Conservation (phyloP, 2,113 vertebrate genomes). For the Argyrosomus japonicus region DNA sequence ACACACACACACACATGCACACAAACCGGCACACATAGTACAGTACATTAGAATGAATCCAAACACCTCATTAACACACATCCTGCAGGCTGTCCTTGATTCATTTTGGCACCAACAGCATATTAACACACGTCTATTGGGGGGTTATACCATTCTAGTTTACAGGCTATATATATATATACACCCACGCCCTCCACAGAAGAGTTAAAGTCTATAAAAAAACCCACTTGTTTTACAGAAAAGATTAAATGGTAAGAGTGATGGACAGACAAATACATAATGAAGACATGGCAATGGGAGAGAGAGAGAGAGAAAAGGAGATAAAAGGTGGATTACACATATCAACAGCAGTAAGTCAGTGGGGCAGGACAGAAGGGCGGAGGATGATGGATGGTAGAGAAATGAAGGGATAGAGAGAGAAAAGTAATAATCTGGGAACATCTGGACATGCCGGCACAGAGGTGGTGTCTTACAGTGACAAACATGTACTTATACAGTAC, state of each 20-base stretch:
- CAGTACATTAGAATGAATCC: conserved; percentile 31
- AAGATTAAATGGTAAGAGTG: conserved; percentile 66
- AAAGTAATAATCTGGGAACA: conserved; percentile 70
- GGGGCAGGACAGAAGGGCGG: conserved; percentile 52
- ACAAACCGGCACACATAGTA: conserved; percentile 13
- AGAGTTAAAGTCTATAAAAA: conserved; percentile 60
- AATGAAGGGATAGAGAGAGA: conserved; percentile 37
- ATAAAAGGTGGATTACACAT: conserved; percentile 70
- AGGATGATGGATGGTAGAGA: conserved; percentile 56
- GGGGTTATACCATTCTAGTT: conserved; percentile 48
- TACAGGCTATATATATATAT: conserved; percentile 57
- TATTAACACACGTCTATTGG: conserved; percentile 43
- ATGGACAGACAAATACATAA: conserved; percentile 66
- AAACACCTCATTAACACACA: conserved; percentile 67
- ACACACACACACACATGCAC: conserved; percentile 21
- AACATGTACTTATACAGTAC: conserved; percentile 17
- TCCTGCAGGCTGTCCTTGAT: conserved; percentile 59
- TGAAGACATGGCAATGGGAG: conserved; percentile 19
- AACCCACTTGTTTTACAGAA: conserved; percentile 20
- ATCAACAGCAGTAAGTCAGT: conserved; percentile 69
- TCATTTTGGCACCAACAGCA: conserved; percentile 43
- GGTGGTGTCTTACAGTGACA: conserved; percentile 36
- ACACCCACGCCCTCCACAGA: conserved; percentile 23
- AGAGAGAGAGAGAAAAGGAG: conserved; percentile 14
- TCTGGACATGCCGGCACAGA: conserved; percentile 66